phyloP scores from a whole-genome alignment of 1,140 invertebrate species.

The Drosophila pallidifrons region DNA sequence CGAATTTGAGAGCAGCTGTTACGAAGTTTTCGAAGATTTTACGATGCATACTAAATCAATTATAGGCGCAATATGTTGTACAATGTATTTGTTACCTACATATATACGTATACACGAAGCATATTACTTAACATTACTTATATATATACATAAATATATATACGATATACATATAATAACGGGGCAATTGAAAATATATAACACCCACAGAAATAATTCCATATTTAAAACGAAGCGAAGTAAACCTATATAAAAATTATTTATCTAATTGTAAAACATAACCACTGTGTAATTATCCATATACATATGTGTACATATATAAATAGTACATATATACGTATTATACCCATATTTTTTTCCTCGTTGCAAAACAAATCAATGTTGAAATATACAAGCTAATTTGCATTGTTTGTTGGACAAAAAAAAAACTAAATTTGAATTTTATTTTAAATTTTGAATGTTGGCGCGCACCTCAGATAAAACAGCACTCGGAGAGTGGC shows the following conservation, averaged over 20 bases:
- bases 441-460: not conserved
- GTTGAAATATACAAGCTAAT: constrained; percentile 39
- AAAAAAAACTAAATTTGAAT: not conserved
- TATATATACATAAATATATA: constrained; percentile 22
- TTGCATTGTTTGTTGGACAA: constrained; percentile 37
- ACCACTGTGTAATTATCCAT: constrained; percentile 33
- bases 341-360: constrained; percentile 8
- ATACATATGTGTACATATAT: constrained; percentile 11
- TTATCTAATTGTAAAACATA: constrained; percentile 46
- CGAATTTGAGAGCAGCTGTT: constrained; percentile 57
- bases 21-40: constrained; percentile 72
- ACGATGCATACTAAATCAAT: constrained; percentile 75
- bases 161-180: constrained; percentile 17
- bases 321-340: constrained; percentile 2
- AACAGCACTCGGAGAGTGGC: too few relatives aligned
- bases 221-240: constrained; percentile 28
- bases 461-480: not conserved
- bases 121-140: constrained; percentile 33
- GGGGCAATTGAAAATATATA: not conserved
- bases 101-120: constrained; percentile 50
- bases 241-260: constrained; percentile 31
- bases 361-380: constrained; percentile 26
- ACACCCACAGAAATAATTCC: constrained; percentile 37
- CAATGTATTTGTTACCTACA: constrained; percentile 68
- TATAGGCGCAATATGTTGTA: constrained; percentile 74